These are phyloP conservation scores for Sphaeridia pumilis DNA, from an alignment of 2,888 invertebrate species.

Conservation along the genomic window DNA sequence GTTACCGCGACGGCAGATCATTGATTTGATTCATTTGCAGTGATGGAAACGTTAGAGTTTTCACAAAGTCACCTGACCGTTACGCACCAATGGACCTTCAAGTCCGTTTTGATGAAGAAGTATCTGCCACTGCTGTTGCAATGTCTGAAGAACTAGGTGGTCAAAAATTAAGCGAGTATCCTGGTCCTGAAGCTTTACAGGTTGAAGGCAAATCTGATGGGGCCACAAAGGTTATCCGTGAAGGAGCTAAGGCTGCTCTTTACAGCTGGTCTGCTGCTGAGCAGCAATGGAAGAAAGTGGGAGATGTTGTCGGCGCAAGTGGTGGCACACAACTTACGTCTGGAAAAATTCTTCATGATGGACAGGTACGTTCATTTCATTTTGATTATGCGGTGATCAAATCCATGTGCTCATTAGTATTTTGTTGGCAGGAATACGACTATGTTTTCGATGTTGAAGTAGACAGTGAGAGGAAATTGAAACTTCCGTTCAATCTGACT, in stretches of 20 bases:
- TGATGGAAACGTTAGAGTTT: constrained; percentile 78
- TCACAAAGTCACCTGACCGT: constrained; percentile 59
- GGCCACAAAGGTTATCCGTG: constrained; percentile 70
- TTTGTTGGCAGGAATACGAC: constrained; percentile 58
- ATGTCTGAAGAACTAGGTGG: constrained; percentile 66
- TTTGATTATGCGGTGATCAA: constrained; percentile 3
- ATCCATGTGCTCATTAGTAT: no score
- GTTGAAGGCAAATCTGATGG: constrained; percentile 70
- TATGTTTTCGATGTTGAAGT: constrained; percentile 93
- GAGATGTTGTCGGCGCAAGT: constrained; percentile 73
- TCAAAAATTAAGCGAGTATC: constrained; percentile 73
- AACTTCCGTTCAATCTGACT: constrained; percentile 76
- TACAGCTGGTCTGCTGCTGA: constrained; percentile 61
- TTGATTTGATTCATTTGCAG: constrained; percentile 38
- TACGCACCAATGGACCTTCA: constrained; percentile 53
- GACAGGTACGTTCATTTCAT: constrained; percentile 49
- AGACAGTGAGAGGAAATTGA: constrained; percentile 73
- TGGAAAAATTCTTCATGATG: constrained; percentile 69
- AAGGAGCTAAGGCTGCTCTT: constrained; percentile 58
- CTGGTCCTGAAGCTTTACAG: constrained; percentile 63
- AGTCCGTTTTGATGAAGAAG: constrained; percentile 59
- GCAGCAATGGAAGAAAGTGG: constrained; percentile 68
- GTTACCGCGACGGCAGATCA: background rate
- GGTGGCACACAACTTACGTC: constrained; percentile 52
- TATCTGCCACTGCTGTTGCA: constrained; percentile 51